Evolutionary conservation across 2,797 vertebrate species (phyloP).

Genomic region (Lepidocolaptes lacrymiger): DNA sequence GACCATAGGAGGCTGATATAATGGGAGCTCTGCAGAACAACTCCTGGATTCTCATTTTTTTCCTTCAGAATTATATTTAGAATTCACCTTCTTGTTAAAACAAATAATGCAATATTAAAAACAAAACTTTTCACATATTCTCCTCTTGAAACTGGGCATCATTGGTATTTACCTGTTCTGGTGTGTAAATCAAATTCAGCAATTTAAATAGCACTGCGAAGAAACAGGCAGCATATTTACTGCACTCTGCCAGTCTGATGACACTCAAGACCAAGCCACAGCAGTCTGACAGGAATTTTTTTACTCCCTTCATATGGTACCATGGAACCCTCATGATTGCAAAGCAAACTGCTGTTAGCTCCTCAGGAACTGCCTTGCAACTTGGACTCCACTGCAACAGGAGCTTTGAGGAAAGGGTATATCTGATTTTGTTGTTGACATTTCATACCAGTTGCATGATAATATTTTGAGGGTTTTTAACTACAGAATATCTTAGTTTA

Average conservation of each 20-base stretch:
- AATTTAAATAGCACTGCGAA: background rate
- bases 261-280: background rate
- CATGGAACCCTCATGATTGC: background rate
- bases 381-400: background rate
- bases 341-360: background rate
- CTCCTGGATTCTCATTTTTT: background rate
- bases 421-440: background rate
- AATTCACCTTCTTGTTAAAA: background rate
- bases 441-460: background rate
- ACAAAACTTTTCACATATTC: background rate
- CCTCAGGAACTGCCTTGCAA: background rate
- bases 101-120: background rate
- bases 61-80: background rate
- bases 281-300: background rate
- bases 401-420: background rate
- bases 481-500: background rate
- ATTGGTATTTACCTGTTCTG: background rate
- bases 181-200: background rate
- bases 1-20: background rate
- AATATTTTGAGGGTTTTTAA: background rate
- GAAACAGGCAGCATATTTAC: rapidly evolving
- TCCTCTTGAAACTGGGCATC: background rate
- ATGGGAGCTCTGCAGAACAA: background rate
- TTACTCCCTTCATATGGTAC: background rate
- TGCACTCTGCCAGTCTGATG: background rate